phyloP scores from a whole-genome alignment of 53 echinoderm and acorn worm species.

The Mesocentrotus franciscanus region DNA sequence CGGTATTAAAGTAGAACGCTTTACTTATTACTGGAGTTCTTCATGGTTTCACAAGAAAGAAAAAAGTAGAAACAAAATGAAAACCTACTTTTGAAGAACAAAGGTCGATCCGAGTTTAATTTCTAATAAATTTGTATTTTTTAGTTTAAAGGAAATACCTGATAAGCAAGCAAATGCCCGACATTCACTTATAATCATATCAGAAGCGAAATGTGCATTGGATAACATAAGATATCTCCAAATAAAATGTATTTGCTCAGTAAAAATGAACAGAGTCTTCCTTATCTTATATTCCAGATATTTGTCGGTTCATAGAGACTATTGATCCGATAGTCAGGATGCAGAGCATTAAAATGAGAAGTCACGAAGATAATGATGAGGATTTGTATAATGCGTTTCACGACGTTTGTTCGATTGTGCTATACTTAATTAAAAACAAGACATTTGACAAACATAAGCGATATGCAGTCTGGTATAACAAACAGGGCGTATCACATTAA shows the following conservation, averaged over 20 bases:
- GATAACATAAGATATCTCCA: neutral
- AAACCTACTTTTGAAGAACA: too few relatives aligned
- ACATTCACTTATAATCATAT: neutral
- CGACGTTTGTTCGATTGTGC: neutral
- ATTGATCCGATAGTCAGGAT: neutral
- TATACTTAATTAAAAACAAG: neutral
- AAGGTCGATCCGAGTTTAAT: too few relatives aligned
- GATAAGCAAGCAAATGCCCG: too few relatives aligned
- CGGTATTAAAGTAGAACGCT: too few relatives aligned
- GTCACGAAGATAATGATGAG: too few relatives aligned
- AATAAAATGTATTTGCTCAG: neutral
- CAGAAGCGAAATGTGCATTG: neutral
- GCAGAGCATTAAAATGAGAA: too few relatives aligned
- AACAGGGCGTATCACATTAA: slow-evolving; percentile 23
- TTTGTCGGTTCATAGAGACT: neutral
- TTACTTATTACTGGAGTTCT: too few relatives aligned
- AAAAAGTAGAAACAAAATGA: too few relatives aligned
- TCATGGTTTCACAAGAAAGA: too few relatives aligned
- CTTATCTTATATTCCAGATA: neutral
- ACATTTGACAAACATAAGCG: slow-evolving; percentile 1
- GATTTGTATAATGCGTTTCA: neutral
- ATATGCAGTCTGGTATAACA: neutral
- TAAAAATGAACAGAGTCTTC: neutral
- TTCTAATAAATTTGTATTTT: too few relatives aligned
- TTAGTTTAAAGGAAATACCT: too few relatives aligned